These are phyloP conservation scores for Trachymyrmex septentrionalis DNA, from an alignment of 1,140 invertebrate genomes.

Conservation along the genomic window DNA sequence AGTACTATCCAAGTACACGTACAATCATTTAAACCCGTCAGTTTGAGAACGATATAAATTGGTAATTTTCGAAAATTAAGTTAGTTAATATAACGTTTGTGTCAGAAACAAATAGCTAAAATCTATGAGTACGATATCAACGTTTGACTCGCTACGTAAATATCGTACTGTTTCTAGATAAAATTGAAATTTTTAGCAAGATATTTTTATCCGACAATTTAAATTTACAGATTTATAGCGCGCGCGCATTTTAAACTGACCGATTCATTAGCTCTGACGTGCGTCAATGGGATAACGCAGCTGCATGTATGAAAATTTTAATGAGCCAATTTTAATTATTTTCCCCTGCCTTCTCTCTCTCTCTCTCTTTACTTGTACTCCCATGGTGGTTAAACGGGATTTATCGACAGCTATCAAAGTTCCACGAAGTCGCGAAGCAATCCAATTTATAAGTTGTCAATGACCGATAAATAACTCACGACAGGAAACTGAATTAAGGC, in stretches of 20 bases:
- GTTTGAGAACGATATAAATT: constrained; percentile 23
- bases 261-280: constrained; percentile 42
- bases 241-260: neutral
- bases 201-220: constrained; percentile 16
- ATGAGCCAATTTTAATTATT: constrained; percentile 64
- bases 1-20: neutral
- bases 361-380: neutral
- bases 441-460: constrained; percentile 65
- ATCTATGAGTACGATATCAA: neutral
- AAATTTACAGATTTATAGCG: constrained; percentile 27
- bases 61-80: neutral
- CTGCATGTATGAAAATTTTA: constrained; percentile 54
- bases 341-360: neutral
- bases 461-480: constrained; percentile 59
- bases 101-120: constrained; percentile 4
- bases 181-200: constrained; percentile 17
- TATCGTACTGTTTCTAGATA: neutral
- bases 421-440: constrained; percentile 48
- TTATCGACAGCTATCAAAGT: constrained; percentile 63
- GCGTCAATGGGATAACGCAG: constrained; percentile 41
- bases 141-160: neutral
- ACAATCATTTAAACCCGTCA: neutral
- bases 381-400: constrained; percentile 52
- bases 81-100: neutral
- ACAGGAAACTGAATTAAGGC: constrained; percentile 42